These are phyloP conservation scores for Abrostola triplasia DNA, from an alignment of 2,888 invertebrate species.

Conservation along the genomic window DNA sequence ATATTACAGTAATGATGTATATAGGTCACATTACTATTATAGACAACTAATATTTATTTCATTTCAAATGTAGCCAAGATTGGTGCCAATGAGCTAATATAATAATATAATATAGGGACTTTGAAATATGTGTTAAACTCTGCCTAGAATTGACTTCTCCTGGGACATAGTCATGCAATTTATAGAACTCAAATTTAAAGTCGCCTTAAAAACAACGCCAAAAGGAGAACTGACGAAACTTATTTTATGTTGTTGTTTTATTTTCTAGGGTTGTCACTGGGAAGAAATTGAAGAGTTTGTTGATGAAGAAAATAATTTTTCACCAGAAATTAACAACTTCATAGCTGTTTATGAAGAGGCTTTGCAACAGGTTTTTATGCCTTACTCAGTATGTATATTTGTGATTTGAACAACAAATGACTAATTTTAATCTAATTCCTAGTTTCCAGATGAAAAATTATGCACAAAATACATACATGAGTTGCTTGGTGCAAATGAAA, in stretches of 20 bases:
- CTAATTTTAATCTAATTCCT: constrained; percentile 1
- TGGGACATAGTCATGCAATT: no score
- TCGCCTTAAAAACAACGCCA: no score
- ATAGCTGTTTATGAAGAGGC: constrained; percentile 81
- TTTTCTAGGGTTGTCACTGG: constrained; percentile 79
- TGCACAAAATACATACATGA: constrained; percentile 81
- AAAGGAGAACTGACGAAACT: no score
- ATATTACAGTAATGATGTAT: not conserved
- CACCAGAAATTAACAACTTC: constrained; percentile 72
- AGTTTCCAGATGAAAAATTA: constrained; percentile 80
- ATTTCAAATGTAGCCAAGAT: no score
- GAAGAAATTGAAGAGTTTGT: constrained; percentile 76
- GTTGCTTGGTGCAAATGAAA: constrained; percentile 69
- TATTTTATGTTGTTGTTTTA: constrained; percentile 13
- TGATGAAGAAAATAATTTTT: constrained; percentile 65
- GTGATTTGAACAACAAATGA: not conserved
- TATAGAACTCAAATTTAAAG: no score
- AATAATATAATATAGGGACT: no score
- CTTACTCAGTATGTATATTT: not conserved
- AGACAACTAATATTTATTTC: no score
- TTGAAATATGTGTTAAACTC: no score
- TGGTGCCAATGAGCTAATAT: no score
- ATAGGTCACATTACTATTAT: no score
- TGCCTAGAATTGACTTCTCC: no score
- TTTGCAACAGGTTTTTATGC: constrained; percentile 66